phyloP scores from a whole-genome alignment of 2,888 invertebrate species.

The Notocelia uddmanniana region DNA sequence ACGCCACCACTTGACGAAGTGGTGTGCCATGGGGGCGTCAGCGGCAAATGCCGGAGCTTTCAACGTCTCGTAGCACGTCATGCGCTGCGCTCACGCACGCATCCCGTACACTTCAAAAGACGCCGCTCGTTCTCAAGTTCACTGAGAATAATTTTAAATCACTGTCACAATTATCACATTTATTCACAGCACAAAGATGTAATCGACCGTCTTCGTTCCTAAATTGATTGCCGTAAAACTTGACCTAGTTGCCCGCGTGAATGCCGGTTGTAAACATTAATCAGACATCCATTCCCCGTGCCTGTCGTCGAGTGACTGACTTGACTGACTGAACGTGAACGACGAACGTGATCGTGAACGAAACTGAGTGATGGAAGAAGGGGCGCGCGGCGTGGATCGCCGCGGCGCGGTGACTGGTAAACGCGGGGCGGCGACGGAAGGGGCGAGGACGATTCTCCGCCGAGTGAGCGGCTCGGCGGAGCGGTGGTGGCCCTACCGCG shows the following conservation, averaged over 20 bases:
- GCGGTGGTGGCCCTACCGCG: constrained; percentile 47
- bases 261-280: constrained; percentile 60
- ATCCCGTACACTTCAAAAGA: constrained; percentile 83
- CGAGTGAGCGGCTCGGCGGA: constrained; percentile 55
- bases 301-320: constrained; percentile 79
- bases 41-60: constrained; percentile 85
- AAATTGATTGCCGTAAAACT: constrained; percentile 67
- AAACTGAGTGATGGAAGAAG: constrained; percentile 49
- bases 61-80: constrained; percentile 86
- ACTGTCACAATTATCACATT: constrained; percentile 67
- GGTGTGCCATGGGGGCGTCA: constrained; percentile 89
- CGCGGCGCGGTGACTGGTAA: constrained; percentile 50
- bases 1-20: constrained; percentile 92
- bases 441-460: constrained; percentile 33
- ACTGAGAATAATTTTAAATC: constrained; percentile 64
- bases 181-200: constrained; percentile 67
- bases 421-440: constrained; percentile 38
- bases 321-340: constrained; percentile 50
- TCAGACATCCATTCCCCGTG: constrained; percentile 67
- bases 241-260: constrained; percentile 84
- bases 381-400: constrained; percentile 59
- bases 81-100: constrained; percentile 86
- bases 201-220: constrained; percentile 60
- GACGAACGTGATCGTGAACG: constrained; percentile 42
- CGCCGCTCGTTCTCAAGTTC: constrained; percentile 73